Conservation (phyloP, 2,797 vertebrate species). For the Eutrigla gurnardus region DNA sequence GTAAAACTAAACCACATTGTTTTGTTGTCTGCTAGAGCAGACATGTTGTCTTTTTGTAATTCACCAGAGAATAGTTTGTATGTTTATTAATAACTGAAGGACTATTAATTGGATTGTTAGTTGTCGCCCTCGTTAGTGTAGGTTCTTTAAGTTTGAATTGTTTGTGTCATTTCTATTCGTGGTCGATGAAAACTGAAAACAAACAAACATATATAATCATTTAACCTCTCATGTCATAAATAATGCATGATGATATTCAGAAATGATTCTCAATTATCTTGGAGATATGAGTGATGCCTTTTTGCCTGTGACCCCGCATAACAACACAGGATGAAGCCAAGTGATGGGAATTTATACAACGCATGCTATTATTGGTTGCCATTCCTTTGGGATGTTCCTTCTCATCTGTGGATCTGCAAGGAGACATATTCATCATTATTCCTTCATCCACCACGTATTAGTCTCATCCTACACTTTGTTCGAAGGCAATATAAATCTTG, state of each 20-base stretch:
- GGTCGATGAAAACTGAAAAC: slow-evolving; percentile 11
- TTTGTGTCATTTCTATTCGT: slow-evolving; percentile 32
- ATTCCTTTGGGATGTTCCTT: slow-evolving; percentile 17
- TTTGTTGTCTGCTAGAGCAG: slow-evolving; percentile 54
- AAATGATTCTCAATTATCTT: slow-evolving; percentile 50
- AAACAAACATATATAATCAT: slow-evolving; percentile 13
- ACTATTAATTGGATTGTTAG: slow-evolving; percentile 38
- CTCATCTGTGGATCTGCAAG: slow-evolving; percentile 12
- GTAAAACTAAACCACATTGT: slow-evolving; percentile 52
- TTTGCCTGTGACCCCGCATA: slow-evolving; percentile 31
- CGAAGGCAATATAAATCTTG: background rate
- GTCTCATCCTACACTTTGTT: slow-evolving; percentile 16
- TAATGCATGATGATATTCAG: slow-evolving; percentile 36
- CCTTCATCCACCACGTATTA: slow-evolving; percentile 28
- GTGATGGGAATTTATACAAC: slow-evolving; percentile 21
- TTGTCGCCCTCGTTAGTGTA: slow-evolving; percentile 48
- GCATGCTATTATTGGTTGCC: slow-evolving; percentile 33
- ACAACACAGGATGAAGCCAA: slow-evolving; percentile 31
- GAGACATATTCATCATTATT: slow-evolving; percentile 30
- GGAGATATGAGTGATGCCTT: slow-evolving; percentile 11
- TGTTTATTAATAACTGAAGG: slow-evolving; percentile 45
- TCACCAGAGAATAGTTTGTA: slow-evolving; percentile 31
- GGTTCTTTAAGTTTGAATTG: slow-evolving; percentile 26
- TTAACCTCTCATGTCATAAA: slow-evolving; percentile 31
- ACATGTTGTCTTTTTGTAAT: slow-evolving; percentile 54